phyloP scores from a whole-genome alignment of 2,113 vertebrate genomes.

The Neotragus moschatus region DNA sequence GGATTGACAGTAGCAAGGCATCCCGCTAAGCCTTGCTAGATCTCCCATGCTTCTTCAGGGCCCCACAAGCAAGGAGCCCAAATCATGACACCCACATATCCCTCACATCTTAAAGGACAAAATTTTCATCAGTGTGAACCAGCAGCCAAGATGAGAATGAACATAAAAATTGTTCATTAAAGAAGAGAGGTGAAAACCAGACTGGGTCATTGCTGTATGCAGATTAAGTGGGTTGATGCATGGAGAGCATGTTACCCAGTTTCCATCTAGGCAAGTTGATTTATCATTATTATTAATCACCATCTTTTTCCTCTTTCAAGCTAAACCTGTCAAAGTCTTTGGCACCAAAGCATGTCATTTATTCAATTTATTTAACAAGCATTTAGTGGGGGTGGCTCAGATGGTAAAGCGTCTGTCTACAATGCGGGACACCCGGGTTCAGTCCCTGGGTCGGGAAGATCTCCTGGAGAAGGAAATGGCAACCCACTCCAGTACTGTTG shows the following conservation, averaged over 20 bases:
- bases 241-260: not conserved
- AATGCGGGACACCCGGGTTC: too few species aligned
- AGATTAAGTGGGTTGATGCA: not conserved
- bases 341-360: not conserved
- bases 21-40: not conserved
- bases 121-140: not conserved
- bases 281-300: not conserved
- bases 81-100: not conserved
- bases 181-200: not conserved
- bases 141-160: not conserved
- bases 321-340: conserved; percentile 4
- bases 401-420: too few species aligned
- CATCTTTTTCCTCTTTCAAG: not conserved
- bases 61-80: not conserved
- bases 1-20: not conserved
- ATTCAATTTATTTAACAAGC: conserved; percentile 15
- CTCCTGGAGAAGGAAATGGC: too few species aligned
- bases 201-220: not conserved
- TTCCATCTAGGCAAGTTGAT: not conserved
- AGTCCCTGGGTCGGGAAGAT: too few species aligned
- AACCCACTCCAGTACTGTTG: too few species aligned
- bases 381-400: not conserved
- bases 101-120: not conserved
- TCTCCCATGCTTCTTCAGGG: not conserved
- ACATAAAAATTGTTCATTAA: not conserved